phyloP scores from a whole-genome alignment of 1,140 invertebrate species.

The Lepidostoma basale region DNA sequence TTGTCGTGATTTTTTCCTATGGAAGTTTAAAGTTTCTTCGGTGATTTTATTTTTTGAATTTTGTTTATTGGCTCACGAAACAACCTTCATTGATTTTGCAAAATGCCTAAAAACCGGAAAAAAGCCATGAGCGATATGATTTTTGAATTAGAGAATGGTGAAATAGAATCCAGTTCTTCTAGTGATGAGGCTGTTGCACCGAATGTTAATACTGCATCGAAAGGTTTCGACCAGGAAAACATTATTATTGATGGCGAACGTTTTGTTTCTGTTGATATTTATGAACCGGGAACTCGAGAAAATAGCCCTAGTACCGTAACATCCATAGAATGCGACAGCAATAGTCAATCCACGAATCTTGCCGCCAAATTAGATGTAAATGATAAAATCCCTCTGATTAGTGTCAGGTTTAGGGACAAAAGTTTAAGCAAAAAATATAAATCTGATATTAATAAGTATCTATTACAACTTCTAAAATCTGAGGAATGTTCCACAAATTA shows the following conservation, averaged over 20 bases:
- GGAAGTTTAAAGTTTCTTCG: too few species aligned
- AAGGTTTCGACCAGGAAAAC: not conserved
- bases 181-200: constrained; percentile 51
- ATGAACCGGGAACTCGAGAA: constrained; percentile 32
- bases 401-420: constrained; percentile 52
- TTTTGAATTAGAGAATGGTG: constrained; percentile 59
- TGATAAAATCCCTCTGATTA: constrained; percentile 53
- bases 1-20: too few species aligned
- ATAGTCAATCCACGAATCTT: constrained; percentile 14
- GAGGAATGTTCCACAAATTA: constrained; percentile 39
- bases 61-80: too few species aligned
- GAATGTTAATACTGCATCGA: not conserved
- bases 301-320: constrained; percentile 31
- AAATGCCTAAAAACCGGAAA: constrained; percentile 55
- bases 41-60: too few species aligned
- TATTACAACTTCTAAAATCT: constrained; percentile 49
- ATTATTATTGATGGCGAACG: constrained; percentile 6
- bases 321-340: constrained; percentile 25
- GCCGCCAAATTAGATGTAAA: constrained; percentile 47
- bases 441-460: constrained; percentile 53
- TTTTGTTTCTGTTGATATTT: not conserved
- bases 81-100: not conserved
- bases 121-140: constrained; percentile 55
- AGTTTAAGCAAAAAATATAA: constrained; percentile 51
- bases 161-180: constrained; percentile 54